A percentile compares a stretch with the other conserved stretches of the same genome.
Evolutionary conservation across 2,797 vertebrate species (phyloP).

Genomic region (Arnoldichthys spilopterus): DNA sequence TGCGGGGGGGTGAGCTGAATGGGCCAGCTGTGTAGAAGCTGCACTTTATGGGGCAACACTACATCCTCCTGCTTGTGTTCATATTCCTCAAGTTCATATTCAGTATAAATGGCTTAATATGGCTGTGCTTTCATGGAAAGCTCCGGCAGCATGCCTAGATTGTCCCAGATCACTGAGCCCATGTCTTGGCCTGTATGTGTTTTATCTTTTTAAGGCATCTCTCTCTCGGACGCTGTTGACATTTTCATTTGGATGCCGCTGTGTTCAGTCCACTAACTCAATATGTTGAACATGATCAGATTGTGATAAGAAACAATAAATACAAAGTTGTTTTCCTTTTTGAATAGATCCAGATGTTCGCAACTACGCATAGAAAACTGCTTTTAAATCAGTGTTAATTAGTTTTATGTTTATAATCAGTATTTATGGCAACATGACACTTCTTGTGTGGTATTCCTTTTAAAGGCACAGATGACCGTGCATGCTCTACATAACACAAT

Average conservation of each 20-base stretch:
- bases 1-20: not conserved
- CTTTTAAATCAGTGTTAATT: not conserved
- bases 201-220: conserved; percentile 9
- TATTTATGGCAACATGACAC: not conserved
- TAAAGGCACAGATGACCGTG: not conserved
- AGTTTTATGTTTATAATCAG: conserved; percentile 1
- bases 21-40: not conserved
- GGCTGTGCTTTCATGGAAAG: not conserved
- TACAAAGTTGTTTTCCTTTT: conserved; percentile 8
- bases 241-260: conserved; percentile 4
- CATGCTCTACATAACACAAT: not conserved
- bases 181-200: conserved; percentile 13
- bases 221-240: conserved; percentile 15
- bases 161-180: not conserved
- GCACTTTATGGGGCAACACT: not conserved
- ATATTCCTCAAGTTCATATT: conserved; percentile 9
- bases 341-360: conserved; percentile 22
- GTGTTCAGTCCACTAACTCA: conserved; percentile 13
- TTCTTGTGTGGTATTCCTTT: not conserved
- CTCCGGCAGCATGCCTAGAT: not conserved
- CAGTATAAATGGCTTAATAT: conserved; percentile 7
- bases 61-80: not conserved
- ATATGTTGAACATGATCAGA: conserved; percentile 9
- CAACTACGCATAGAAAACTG: no score
- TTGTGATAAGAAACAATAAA: conserved; percentile 31